Base-by-base conservation (phyloP, 2,888 invertebrate species). In the Myathropa florea region DNA sequence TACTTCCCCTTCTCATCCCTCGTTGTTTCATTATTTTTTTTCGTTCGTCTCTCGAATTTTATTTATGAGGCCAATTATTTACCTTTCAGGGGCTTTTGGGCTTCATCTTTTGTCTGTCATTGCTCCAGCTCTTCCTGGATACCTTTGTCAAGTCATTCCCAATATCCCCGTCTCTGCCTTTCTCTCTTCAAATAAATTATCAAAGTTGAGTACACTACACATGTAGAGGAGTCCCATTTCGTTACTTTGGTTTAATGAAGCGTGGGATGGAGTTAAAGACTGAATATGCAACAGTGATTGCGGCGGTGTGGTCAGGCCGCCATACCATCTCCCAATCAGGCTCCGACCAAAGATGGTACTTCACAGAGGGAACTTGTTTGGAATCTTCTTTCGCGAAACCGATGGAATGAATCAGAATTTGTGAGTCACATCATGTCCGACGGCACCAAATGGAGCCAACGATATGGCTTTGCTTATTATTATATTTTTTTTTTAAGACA, bases 51-150 rank as follows among this genome's bases (percentile, higher is more conserved):
- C 67, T 84, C 63, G 71, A 71, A 71, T 84, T 84, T 72, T 84
- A 84, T 84, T 84, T 84, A 84, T 80, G 84, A 46, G 60, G 67
- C 39, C 75, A 75, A 80, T 84, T 84, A 76, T 63, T 76, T 63
- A 60, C 65, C 67, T 78, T 68, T 46, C 75, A 57, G 57, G 36
- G 75, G 64, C 39, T 59, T 80, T 68, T 53, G 28, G 60, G 46
- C 6, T 67, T 53, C 26, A 39, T 28, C 26, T 68, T 73, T 12
- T 23, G 57, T 24, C 14, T 57, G 57, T 57, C 24, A 26, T 24
- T 53, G 30, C 18, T 67, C 67, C 64, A 18, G 18, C 70, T 70
- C 28, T 14, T 36, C 67, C 24, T 23, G 60, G n/a, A 57, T 57
- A 59, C 71, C 64, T 64, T 65, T 78, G 71, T 77, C 61, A 75